Evolutionary conservation across 2,888 invertebrate species (phyloP).

Genomic region (Euplagia quadripunctaria): DNA sequence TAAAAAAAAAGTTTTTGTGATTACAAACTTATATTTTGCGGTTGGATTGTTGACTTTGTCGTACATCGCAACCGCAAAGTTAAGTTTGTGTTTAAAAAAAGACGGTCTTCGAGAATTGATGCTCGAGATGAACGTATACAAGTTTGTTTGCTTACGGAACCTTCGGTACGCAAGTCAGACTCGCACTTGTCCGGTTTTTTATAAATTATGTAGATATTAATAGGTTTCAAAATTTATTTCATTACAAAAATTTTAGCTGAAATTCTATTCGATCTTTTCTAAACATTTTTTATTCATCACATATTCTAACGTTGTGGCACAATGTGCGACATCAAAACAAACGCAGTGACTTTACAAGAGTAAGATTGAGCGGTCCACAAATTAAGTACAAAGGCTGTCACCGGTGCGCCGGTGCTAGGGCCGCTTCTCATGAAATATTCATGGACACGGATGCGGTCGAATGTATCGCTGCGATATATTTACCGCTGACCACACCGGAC

Average conservation of each 20-base stretch:
- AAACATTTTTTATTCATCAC: background rate
- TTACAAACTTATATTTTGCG: too few relatives aligned
- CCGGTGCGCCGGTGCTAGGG: constrained; percentile 64
- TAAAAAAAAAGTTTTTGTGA: too few relatives aligned
- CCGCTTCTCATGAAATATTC: constrained; percentile 77
- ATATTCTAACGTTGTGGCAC: constrained; percentile 38
- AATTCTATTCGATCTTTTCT: background rate
- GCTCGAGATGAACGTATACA: too few relatives aligned
- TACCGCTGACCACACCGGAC: constrained; percentile 68
- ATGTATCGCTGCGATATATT: constrained; percentile 70
- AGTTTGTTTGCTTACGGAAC: too few relatives aligned
- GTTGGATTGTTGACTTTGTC: too few relatives aligned
- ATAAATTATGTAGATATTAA: too few relatives aligned
- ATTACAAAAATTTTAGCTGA: background rate
- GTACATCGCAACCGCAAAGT: too few relatives aligned
- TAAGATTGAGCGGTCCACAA: constrained; percentile 68
- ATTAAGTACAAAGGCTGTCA: constrained; percentile 68
- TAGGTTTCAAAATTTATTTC: too few relatives aligned
- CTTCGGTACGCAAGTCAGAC: too few relatives aligned
- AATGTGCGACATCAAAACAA: constrained; percentile 50
- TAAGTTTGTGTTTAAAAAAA: too few relatives aligned
- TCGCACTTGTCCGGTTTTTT: too few relatives aligned
- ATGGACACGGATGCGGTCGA: constrained; percentile 63
- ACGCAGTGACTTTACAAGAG: constrained; percentile 53
- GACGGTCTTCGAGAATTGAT: too few relatives aligned